phyloP scores from a whole-genome alignment of 2,113 vertebrate genomes.

The Herpailurus yagouaroundi region DNA sequence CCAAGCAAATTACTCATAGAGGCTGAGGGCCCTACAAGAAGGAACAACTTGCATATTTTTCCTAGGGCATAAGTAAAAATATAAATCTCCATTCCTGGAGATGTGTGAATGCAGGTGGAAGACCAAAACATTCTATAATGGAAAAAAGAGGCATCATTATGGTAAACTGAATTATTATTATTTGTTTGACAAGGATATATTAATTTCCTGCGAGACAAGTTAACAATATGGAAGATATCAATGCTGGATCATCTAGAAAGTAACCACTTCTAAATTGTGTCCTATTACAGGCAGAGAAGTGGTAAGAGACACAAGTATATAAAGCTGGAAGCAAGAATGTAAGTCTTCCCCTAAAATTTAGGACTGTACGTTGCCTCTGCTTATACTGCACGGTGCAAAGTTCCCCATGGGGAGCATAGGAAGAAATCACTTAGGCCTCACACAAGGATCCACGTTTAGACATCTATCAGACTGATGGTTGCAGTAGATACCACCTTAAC shows the following conservation, averaged over 20 bases:
- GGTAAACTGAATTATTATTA: not conserved
- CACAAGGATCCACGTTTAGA: not conserved
- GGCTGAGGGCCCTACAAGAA: not conserved
- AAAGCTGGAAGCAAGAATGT: not conserved
- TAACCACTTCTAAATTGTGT: not conserved
- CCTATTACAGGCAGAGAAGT: not conserved
- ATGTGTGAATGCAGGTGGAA: not conserved
- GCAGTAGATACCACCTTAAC: not conserved
- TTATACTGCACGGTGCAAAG: not conserved
- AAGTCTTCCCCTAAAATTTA: not conserved
- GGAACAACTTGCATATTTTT: not conserved
- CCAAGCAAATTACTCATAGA: not conserved
- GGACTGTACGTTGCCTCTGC: not conserved
- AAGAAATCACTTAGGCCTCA: not conserved
- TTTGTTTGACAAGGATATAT: not conserved
- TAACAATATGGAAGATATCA: not conserved
- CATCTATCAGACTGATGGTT: not conserved
- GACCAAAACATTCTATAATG: not conserved
- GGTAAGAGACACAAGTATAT: not conserved
- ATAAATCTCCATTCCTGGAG: not conserved
- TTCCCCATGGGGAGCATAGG: not conserved
- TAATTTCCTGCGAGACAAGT: not conserved
- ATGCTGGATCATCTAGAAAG: not conserved
- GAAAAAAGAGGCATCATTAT: not conserved
- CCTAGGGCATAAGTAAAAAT: not conserved